These are phyloP conservation scores for Agrochola lota DNA, from an alignment of 2,888 invertebrate species.

Conservation along the genomic window DNA sequence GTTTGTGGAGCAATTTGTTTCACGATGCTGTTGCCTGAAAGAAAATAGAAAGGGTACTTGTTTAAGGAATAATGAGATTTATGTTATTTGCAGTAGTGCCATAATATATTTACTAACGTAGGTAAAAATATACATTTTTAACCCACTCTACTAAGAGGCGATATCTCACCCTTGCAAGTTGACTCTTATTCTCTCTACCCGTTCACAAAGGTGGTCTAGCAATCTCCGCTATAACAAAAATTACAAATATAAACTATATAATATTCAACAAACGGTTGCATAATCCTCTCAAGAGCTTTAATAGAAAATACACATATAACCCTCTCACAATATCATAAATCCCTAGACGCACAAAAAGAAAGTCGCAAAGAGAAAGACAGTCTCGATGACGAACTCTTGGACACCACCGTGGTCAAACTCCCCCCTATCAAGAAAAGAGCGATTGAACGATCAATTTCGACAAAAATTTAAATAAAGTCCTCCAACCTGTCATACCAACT, in stretches of 20 bases:
- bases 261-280: not conserved
- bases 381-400: not conserved
- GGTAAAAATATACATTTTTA: not conserved
- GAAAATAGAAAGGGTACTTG: not conserved
- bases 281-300: not conserved
- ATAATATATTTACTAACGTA: not conserved
- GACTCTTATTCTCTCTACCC: not conserved
- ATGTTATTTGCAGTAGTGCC: not conserved
- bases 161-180: not conserved
- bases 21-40: constrained; percentile 1
- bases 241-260: no score
- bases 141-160: not conserved
- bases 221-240: no score
- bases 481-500: not conserved
- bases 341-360: not conserved
- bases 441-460: not conserved
- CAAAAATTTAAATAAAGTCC: not conserved
- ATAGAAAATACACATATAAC: not conserved
- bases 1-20: constrained; percentile 48
- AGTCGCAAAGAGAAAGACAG: not conserved
- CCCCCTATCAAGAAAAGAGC: not conserved
- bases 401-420: not conserved
- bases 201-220: not conserved
- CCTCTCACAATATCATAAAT: not conserved
- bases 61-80: not conserved